Percentiles rank a stretch among this genome's conserved stretches.
These are phyloP conservation scores for Apistogramma diplotaenia DNA, from an alignment of 2,113 vertebrate genomes.

Conservation along the genomic window DNA sequence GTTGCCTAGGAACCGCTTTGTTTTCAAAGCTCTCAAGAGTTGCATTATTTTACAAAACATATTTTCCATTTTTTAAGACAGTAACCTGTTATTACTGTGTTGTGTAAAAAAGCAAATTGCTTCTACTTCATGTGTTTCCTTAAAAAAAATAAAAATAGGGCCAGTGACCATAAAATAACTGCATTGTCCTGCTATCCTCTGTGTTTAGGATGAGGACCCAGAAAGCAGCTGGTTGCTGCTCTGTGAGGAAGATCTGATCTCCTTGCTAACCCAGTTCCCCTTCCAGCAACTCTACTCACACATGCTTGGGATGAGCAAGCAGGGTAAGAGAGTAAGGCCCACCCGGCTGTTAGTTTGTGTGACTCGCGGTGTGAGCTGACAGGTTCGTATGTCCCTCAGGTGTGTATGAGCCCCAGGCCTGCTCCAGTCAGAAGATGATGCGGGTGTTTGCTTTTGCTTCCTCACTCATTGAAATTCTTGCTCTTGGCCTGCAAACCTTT, in stretches of 20 bases:
- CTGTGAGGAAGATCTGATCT: slow-evolving; percentile 91
- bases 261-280: slow-evolving; percentile 90
- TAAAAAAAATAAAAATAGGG: not conserved
- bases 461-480: slow-evolving; percentile 89
- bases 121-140: not conserved
- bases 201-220: slow-evolving; percentile 91
- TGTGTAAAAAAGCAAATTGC: not conserved
- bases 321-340: slow-evolving; percentile 75
- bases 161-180: too few relatives aligned
- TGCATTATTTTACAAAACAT: not conserved
- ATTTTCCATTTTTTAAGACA: not conserved
- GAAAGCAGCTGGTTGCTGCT: slow-evolving; percentile 93
- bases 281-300: slow-evolving; percentile 94
- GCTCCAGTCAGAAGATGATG: slow-evolving; percentile 95
- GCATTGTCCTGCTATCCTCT: not conserved
- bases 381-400: slow-evolving; percentile 63
- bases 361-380: not conserved
- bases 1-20: slow-evolving; percentile 7
- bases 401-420: slow-evolving; percentile 86
- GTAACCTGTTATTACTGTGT: not conserved
- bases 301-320: slow-evolving; percentile 87
- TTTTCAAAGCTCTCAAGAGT: not conserved
- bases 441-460: slow-evolving; percentile 93
- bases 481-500: slow-evolving; percentile 90
- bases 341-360: not conserved